Base-by-base conservation (phyloP, 1,140 invertebrate species). In the Neodiprion virginianus region DNA sequence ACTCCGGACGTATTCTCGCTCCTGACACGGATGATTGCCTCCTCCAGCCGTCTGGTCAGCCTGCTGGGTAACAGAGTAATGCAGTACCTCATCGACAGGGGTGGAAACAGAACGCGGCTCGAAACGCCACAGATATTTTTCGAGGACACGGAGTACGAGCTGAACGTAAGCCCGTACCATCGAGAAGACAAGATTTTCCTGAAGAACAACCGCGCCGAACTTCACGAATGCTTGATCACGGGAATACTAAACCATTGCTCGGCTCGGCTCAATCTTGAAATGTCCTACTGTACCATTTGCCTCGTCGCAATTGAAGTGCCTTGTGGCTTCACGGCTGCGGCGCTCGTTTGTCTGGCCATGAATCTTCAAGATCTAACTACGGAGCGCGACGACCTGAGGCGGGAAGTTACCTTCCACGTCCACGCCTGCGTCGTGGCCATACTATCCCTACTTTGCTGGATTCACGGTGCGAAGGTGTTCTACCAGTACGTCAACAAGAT, bases 401-500 rank as follows among this genome's bases (percentile, higher is more conserved):
- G 82, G 17, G 76, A 86, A 53, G 81, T 80, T n/a, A 77, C 84
- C 8, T 89, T 89, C 77, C 89, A 90, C 79, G 79, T 92, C 72
- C 91, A 92, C 76, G 90, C 90, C 0, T 87, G 84, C 10, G 88
- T 92, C 0, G 88, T 91, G 47, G 89, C 91, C 2, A 78, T 91
- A 0, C 88, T 92, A 86, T 91, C 91, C 0, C 81, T 92, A 10
- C 84, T 92, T 0, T 92, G 91, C 75, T 91, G 91, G 88, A 85
- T 92, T 48, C 90, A 92, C 78, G 84, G 89, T 67, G 90, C 91
- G 0, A 86, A 89, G 75, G 85, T 88, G 2, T 87, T 92, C 74
- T 91, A 91, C 67, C 79, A 85, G 14, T 92, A 92, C 69, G 86
- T 92, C 0, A 89, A 90, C 69, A 88, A 87, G 76, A 87, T 92